Evolutionary conservation across 2,888 invertebrate genomes (phyloP), one percentile per base, ranked within the genome.

Genomic region (Pharmacophagus antenor): DNA sequence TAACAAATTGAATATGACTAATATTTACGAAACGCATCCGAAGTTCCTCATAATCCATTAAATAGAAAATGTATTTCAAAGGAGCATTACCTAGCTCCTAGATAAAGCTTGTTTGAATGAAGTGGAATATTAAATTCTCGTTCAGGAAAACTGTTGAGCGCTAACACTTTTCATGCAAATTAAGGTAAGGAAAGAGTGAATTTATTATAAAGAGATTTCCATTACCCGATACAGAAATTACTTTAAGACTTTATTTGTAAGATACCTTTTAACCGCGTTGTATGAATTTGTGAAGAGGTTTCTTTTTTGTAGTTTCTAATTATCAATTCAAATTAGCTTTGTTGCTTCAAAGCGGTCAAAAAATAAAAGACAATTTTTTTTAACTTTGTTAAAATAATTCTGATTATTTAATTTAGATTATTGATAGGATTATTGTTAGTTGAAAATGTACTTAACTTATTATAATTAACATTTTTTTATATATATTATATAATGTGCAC

Each of bases 121-220:
- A 66, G 63, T 66, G 63, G 70, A 77, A 79, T 79, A 84, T 82
- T 81, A 80, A 84, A 85, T 76, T 68, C 74, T 77, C 79, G 71
- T 84, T 72, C 68, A 71, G 80, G 83, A 74, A 83, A 80, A 80
- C 75, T 72, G 70, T 74, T 76, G 70, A 70, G 70, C 70, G 71
- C 70, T 70, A 74, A 71, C 73, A 81, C 78, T 79, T 76, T 80
- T 84, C 77, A 84, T 83, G 82, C 74, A 85, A 84, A 86, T 84
- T 72, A 79, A 74, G 80, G 73, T 71, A 72, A 61, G 63, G 64
- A 65, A 77, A 58, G 70, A 76, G 72, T 69, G 69, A 71, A 79
- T 79, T 81, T 76, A 82, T 82, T 82, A 82, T 70, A 77, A 76
- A 62, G 62, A 71, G 74, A 77, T 76, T 79, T 77, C 65, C 49